Evolutionary conservation across 2,888 invertebrate species (phyloP).

Genomic region (Macroteleia sp.): DNA sequence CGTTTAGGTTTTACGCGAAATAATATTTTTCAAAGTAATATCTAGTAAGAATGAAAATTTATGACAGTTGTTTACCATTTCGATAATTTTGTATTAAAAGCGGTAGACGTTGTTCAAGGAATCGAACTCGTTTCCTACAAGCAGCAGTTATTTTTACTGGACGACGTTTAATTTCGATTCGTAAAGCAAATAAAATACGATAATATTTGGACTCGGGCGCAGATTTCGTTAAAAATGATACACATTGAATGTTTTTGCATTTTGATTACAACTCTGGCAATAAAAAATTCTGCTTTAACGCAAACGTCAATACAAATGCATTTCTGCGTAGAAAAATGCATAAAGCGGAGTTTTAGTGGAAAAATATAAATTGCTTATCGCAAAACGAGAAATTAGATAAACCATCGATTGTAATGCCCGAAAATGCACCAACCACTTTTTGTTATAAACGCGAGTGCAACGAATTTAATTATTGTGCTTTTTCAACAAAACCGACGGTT

Average conservation of each 20-base stretch:
- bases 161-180: conserved; percentile 17
- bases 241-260: conserved; percentile 50
- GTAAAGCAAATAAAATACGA: conserved; percentile 37
- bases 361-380: conserved; percentile 42
- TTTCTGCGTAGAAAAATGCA: conserved; percentile 27
- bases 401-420: no score
- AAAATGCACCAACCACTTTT: no score
- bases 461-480: no score
- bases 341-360: conserved; percentile 4
- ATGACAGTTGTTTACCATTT: conserved; percentile 27
- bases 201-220: conserved; percentile 18
- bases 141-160: neutral
- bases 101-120: conserved; percentile 5
- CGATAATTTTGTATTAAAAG: conserved; percentile 41
- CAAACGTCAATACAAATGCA: conserved; percentile 24
- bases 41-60: conserved; percentile 28
- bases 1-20: conserved; percentile 26
- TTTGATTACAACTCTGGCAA: conserved; percentile 52
- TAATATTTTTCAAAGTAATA: conserved; percentile 25
- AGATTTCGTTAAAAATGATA: conserved; percentile 43
- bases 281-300: conserved; percentile 45
- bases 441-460: no score
- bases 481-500: no score
- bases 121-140: neutral
- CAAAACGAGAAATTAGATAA: no score